Conservation (phyloP, 1,140 invertebrate genomes). For the Schlechtendalia chinensis region DNA sequence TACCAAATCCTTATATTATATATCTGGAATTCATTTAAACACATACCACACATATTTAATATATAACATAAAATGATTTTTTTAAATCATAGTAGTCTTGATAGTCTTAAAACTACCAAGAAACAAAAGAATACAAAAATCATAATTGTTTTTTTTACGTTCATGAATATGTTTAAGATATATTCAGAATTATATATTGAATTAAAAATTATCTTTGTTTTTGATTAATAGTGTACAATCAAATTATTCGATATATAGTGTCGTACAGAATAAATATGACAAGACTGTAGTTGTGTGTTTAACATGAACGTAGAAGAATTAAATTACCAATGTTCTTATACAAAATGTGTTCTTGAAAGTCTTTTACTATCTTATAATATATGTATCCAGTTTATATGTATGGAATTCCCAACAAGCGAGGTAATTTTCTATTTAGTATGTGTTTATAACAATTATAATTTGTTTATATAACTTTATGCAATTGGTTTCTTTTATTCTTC, state of each 20-base stretch:
- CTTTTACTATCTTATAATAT: constrained; percentile 70
- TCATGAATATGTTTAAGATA: too few relatives aligned
- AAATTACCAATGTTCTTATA: constrained; percentile 17
- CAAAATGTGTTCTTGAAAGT: constrained; percentile 59
- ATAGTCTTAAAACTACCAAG: too few relatives aligned
- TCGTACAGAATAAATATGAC: background rate
- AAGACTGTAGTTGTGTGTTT: background rate
- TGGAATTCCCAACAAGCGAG: constrained; percentile 73
- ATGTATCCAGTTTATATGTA: constrained; percentile 80
- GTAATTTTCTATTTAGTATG: constrained; percentile 58
- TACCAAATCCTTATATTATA: too few relatives aligned
- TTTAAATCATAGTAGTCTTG: too few relatives aligned
- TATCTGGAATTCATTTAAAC: too few relatives aligned
- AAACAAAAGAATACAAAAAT: too few relatives aligned
- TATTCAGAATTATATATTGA: too few relatives aligned
- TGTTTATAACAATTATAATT: background rate
- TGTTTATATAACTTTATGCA: background rate
- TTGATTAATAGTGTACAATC: background rate
- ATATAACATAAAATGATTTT: too few relatives aligned
- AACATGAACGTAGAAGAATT: constrained; percentile 21
- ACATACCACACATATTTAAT: too few relatives aligned
- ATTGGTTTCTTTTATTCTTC: constrained; percentile 33
- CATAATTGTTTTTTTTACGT: too few relatives aligned
- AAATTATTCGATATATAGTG: background rate
- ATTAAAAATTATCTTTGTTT: background rate